A percentile compares a stretch with the other conserved stretches of the same genome.
Conservation (phyloP, 1,140 invertebrate species). For the Pogonognathellus flavescens region DNA sequence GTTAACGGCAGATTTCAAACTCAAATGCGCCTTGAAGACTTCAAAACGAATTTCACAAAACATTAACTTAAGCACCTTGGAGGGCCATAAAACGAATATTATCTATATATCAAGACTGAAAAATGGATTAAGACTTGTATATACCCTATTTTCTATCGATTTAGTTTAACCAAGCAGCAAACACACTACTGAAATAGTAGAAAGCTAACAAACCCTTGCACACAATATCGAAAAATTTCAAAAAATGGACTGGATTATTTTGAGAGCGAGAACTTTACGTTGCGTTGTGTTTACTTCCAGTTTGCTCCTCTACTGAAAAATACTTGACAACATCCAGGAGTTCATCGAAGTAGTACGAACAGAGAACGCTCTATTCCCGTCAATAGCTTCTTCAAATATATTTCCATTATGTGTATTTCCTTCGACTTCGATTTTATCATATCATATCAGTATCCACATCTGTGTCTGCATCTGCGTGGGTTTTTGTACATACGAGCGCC, state of each 20-base stretch:
- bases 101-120: constrained; percentile 7
- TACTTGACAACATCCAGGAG: neutral
- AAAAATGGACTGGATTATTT: neutral
- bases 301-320: constrained; percentile 1
- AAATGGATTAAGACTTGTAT: constrained; percentile 13
- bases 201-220: neutral
- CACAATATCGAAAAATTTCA: neutral
- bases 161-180: too few relatives aligned
- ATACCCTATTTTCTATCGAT: neutral
- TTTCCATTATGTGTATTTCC: neutral
- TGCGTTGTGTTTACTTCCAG: neutral
- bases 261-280: neutral
- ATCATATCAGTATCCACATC: constrained; percentile 3
- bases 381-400: neutral
- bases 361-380: too few relatives aligned
- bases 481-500: neutral
- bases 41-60: constrained; percentile 51
- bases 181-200: too few relatives aligned
- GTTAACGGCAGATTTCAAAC: neutral
- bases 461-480: constrained; percentile 27
- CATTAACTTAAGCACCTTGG: constrained; percentile 51
- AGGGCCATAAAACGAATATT: constrained; percentile 41
- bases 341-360: neutral
- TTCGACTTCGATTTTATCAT: neutral
- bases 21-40: constrained; percentile 26